Evolutionary conservation across 2,797 vertebrate genomes (phyloP).

Genomic region (Erethizon dorsatum): DNA sequence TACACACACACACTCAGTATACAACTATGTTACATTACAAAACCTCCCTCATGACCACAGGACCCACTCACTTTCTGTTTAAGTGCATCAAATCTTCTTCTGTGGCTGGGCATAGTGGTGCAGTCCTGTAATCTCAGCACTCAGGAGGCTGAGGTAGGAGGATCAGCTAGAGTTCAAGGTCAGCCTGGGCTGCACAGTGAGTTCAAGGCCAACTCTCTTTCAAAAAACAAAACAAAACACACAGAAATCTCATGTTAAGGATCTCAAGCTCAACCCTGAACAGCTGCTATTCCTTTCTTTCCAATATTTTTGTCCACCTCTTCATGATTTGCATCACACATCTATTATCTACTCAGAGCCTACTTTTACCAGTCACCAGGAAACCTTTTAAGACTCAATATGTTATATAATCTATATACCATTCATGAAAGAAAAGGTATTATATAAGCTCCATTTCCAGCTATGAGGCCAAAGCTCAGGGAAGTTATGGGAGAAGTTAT

Average conservation of each 20-base stretch:
- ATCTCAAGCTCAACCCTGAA: background rate
- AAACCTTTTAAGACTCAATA: background rate
- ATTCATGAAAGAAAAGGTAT: background rate
- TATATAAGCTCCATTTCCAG: background rate
- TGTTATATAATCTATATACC: background rate
- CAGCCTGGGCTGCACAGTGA: no score
- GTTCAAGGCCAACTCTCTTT: background rate
- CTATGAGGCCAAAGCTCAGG: background rate
- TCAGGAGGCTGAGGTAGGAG: background rate
- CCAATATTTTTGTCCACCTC: background rate
- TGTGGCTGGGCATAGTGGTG: background rate
- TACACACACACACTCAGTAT: background rate
- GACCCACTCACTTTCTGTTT: background rate
- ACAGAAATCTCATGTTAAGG: background rate
- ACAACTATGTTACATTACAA: background rate
- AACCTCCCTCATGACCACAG: background rate
- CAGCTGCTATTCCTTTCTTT: background rate
- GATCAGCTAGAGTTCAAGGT: background rate
- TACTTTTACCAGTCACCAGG: background rate
- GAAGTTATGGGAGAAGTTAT: background rate
- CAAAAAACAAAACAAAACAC: no score
- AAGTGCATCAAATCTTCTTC: background rate
- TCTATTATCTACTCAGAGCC: background rate
- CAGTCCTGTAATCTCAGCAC: background rate
- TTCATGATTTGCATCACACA: background rate